Conservation (phyloP, 2,797 vertebrate species). For the Nothura maculosa region DNA sequence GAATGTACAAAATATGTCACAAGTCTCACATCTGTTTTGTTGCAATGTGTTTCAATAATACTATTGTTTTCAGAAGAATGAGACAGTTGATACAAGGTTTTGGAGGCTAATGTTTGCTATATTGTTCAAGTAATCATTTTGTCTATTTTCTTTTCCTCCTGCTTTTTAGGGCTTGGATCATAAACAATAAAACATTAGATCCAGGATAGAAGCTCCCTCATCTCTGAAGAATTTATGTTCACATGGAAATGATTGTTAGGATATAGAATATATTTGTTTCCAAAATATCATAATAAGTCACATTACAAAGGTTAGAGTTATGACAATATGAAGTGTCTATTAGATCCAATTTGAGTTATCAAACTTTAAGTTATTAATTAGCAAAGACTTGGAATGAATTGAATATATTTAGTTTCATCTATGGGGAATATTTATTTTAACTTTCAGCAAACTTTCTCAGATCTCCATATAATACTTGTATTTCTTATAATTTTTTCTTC, state of each 20-base stretch:
- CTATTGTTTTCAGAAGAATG: neutral
- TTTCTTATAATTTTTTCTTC: neutral
- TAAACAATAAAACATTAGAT: neutral
- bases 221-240: neutral
- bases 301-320: neutral
- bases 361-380: neutral
- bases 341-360: neutral
- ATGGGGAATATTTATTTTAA: neutral
- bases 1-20: neutral
- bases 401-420: neutral
- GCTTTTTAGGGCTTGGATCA: neutral
- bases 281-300: neutral
- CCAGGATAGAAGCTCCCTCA: neutral
- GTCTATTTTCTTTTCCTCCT: neutral
- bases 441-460: neutral
- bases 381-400: neutral
- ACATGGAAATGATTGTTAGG: neutral
- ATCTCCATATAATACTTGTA: neutral
- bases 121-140: neutral
- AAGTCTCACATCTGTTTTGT: neutral
- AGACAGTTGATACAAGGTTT: neutral
- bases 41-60: neutral
- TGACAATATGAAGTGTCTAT: neutral
- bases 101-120: neutral
- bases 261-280: neutral